phyloP scores from a whole-genome alignment of 2,888 invertebrate genomes.

The Zhengitettix transpicula region DNA sequence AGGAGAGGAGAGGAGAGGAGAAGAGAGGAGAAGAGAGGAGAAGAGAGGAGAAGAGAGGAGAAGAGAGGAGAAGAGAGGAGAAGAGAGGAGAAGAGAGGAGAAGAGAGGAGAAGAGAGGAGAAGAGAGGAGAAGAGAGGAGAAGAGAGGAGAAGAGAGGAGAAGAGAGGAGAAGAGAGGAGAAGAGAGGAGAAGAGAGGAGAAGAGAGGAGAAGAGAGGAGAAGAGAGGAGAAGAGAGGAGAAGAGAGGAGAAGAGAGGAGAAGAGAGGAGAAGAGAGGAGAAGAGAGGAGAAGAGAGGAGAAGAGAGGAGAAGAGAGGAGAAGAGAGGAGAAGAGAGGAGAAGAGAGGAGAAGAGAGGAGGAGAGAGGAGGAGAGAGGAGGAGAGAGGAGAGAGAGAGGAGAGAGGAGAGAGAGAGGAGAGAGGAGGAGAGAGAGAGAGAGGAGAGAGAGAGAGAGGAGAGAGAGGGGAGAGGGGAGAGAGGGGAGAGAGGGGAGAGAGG shows the following conservation, averaged over 20 bases:
- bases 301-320: background rate
- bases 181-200: background rate
- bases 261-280: background rate
- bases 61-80: background rate
- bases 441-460: too few species aligned
- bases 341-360: background rate
- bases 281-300: background rate
- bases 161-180: background rate
- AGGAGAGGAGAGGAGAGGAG: background rate
- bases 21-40: background rate
- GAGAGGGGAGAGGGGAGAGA: background rate
- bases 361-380: background rate
- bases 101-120: background rate
- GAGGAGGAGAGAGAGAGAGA: background rate
- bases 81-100: background rate
- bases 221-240: background rate
- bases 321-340: background rate
- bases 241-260: background rate
- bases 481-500: background rate
- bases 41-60: background rate
- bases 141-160: background rate
- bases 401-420: background rate
- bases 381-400: background rate
- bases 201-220: background rate
- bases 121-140: background rate